Base-by-base conservation (phyloP, 2,888 invertebrate species). In the Branchipolynoe longqiensis region DNA sequence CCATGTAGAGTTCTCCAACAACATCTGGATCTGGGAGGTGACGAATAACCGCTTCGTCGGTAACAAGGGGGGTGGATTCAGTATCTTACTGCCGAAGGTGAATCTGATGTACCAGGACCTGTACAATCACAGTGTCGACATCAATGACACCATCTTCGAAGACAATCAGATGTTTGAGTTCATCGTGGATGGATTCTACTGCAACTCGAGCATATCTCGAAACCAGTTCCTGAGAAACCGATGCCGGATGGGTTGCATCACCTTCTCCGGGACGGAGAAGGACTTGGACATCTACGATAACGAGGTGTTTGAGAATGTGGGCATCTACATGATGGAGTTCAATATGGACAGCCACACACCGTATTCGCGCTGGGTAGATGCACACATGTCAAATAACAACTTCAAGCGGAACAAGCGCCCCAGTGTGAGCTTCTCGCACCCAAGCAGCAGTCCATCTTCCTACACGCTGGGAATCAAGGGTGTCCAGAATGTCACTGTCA, bases 1-100 rank as follows among this genome's bases (percentile, higher is more conserved):
- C 64, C 94, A 99, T 94, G 95, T 99, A 90, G 96, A 98, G 89
- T 97, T 98, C 88, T 98, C 99, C 0, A 99, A 99, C 92, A 99
- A 99, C 94, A 95, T 99, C 0, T 99, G 98, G 95, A 98, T 99
- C 92, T 99, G 99, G 95, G 95, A 97, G 38, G 94, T 99, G 78
- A 96, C 97, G 93, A 97, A 97, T 91, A 97, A 97, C 86, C 96
- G 96, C 0, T 95, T 99, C 87, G 97, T 97, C 92, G 95, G 97
- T 88, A 99, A 99, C 91, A 95, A 95, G 86, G 95, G 95, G 38
- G 97, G 98, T 18, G 99, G 99, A 0, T 96, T 99, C 89, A 96
- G 97, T 91, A 95, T 99, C 3, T 95, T 96, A 18, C 94, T 99
- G 56, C 99, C 99, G 0, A 98, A 98, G 90, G 98, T 98, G 1